Percentiles rank a stretch among this genome's conserved stretches.
These are phyloP conservation scores for Cairina moschata DNA, from an alignment of 2,113 vertebrate genomes.

Conservation along the genomic window DNA sequence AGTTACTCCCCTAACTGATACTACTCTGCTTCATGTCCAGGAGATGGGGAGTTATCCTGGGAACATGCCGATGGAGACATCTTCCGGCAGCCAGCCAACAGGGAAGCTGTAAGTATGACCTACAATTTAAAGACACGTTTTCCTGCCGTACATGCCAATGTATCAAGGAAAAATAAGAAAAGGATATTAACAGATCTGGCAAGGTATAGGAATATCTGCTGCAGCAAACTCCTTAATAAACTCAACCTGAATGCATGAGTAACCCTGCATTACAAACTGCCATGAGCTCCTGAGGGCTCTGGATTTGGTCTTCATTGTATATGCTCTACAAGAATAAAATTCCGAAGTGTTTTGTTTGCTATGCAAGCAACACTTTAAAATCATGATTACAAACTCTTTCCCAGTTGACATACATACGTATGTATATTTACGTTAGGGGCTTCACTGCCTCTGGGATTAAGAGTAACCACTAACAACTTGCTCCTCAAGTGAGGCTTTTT, in stretches of 20 bases:
- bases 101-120: slow-evolving; percentile 82
- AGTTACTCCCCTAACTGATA: neutral
- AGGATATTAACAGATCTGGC: neutral
- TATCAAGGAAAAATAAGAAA: neutral
- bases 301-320: neutral
- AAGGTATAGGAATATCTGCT: neutral
- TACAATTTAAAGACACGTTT: neutral
- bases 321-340: neutral
- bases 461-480: neutral
- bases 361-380: neutral
- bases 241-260: neutral
- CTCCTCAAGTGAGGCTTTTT: slow-evolving; percentile 39
- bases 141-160: neutral
- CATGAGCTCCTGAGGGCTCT: neutral
- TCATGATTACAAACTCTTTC: neutral
- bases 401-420: neutral
- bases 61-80: slow-evolving; percentile 81
- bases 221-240: neutral
- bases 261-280: neutral
- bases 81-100: slow-evolving; percentile 83
- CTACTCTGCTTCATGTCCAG: slow-evolving; percentile 58
- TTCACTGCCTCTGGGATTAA: neutral
- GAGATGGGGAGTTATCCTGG: slow-evolving; percentile 82
- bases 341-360: neutral
- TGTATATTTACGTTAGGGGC: neutral